Percentiles rank a stretch among this genome's conserved stretches.
phyloP scores from a whole-genome alignment of 2,113 vertebrate species.

The Jaculus jaculus region DNA sequence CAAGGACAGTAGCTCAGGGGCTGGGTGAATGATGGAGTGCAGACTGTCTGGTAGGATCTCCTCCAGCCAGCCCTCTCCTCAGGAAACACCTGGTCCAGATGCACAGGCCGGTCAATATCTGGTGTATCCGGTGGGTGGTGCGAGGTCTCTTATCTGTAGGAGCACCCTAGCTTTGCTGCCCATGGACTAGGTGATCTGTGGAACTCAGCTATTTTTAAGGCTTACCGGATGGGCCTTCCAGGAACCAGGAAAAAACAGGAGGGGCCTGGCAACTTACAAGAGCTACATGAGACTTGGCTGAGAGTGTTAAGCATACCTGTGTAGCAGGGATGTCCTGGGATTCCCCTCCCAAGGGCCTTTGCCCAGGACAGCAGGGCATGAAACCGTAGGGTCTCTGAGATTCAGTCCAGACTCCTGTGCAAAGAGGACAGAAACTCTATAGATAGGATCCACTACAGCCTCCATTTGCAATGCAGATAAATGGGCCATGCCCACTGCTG shows the following conservation, averaged over 20 bases:
- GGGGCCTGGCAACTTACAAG: background rate
- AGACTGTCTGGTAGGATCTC: background rate
- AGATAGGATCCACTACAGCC: background rate
- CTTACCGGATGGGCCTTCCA: background rate
- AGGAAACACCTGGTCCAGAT: background rate
- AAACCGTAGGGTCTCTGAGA: background rate
- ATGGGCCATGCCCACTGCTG: too few species aligned
- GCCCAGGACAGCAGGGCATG: background rate
- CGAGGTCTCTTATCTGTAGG: background rate
- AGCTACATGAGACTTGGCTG: background rate
- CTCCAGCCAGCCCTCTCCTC: background rate
- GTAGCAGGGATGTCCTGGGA: background rate
- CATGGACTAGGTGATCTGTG: background rate
- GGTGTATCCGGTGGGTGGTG: fast-evolving
- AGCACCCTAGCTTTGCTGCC: background rate
- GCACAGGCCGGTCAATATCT: background rate
- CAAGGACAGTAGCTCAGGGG: too few species aligned
- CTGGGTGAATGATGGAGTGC: background rate
- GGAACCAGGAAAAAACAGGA: conserved; percentile 36
- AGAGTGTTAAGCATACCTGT: background rate
- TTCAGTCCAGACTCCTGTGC: too few species aligned
- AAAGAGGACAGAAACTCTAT: background rate
- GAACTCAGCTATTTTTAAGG: conserved; percentile 24
- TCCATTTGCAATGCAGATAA: background rate
- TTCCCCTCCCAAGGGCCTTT: background rate